Conservation (phyloP, 2,888 invertebrate species). For the Nycteola revayana region DNA sequence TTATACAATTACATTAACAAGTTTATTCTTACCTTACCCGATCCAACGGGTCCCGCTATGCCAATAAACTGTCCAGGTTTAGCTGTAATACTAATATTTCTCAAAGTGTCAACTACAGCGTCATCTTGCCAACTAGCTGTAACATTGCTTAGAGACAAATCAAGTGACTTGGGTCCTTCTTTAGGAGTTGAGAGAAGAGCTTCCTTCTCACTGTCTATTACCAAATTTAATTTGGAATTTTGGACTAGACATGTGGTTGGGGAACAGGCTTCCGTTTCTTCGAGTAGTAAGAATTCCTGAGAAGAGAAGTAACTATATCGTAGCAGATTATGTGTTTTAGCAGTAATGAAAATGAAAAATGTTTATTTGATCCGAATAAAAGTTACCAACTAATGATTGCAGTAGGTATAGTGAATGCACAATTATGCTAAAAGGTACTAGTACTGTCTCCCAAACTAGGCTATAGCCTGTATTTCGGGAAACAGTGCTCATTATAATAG, state of each 20-base stretch:
- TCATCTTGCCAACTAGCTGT: constrained; percentile 66
- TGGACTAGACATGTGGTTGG: constrained; percentile 12
- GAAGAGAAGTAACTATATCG: no score
- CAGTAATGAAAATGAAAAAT: no score
- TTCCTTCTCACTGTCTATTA: constrained; percentile 13
- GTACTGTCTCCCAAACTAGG: no score
- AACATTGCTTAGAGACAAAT: constrained; percentile 48
- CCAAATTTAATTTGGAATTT: constrained; percentile 12
- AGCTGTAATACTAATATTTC: constrained; percentile 72
- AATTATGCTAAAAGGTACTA: no score
- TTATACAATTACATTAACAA: no score
- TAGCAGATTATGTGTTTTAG: no score
- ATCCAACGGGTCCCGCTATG: constrained; percentile 88
- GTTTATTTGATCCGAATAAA: no score
- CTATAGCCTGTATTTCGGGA: no score
- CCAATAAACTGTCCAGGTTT: constrained; percentile 83
- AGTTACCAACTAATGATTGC: no score
- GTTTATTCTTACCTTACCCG: constrained; percentile 83
- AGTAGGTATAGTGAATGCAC: no score
- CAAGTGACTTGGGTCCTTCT: no score
- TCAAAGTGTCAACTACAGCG: constrained; percentile 75
- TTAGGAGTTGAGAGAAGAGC: background rate
- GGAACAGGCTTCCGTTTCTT: constrained; percentile 55
- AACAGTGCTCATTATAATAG: no score
- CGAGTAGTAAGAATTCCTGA: constrained; percentile 68